Evolutionary conservation across 2,113 vertebrate species (phyloP), one percentile per base, ranked within the genome.

Genomic region (Myocastor coypus): DNA sequence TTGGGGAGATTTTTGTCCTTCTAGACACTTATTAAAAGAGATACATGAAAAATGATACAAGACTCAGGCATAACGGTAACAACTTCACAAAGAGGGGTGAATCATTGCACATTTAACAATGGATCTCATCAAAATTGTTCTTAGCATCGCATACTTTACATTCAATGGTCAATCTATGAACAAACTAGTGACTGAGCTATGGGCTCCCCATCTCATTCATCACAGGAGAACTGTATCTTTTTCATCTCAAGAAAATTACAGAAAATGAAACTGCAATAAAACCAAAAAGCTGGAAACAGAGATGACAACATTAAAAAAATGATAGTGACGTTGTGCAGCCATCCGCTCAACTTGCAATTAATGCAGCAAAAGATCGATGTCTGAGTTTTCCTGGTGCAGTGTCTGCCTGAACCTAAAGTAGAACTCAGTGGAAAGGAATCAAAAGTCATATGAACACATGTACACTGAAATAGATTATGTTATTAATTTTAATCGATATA

Each of bases 201-300:
- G 94, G 97, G 94, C 87, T 97, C 26, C 63, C 69, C 85, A 96
- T 28, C 93, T 94, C 98, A 98, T 98, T 97, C 93, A 98, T 98
- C 98, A 98, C 69, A 86, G 71, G 86, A 96, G 26, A 98, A 92
- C 97, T 97, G n/a, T 88, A 80, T 96, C 97, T 97, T 95, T 93
- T 52, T 16, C 96, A 94, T 96, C 98, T 97, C 97, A 94, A 97
- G 96, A 98, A 98, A 98, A 98, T 98, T 97, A 97, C 94, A 97
- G 97, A 98, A 98, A 98, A 98, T 97, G 96, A 98, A 98, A 98
- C 96, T 85, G 95, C 96, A 98, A 96, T 98, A 98, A 98, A 98
- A 97, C 96, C 98, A 98, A 98, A 98, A 98, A 98, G 93, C 97
- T 98, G 97, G 97, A 98, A 98, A 98, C 90, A 94, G 94, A 97